phyloP scores from a whole-genome alignment of 2,113 vertebrate genomes.

The Charadrius vociferus region DNA sequence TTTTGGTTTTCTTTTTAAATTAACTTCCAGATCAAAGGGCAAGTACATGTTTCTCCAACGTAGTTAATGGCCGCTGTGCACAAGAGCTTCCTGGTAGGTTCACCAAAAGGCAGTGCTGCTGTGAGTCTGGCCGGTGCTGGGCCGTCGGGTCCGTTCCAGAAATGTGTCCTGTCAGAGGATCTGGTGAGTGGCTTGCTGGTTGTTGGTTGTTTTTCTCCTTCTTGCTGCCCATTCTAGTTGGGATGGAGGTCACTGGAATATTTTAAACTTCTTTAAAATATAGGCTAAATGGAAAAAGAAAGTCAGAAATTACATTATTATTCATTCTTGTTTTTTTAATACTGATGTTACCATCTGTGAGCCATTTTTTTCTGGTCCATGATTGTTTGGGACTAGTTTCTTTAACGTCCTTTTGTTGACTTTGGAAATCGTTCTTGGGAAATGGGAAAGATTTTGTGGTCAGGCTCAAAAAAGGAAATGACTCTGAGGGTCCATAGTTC shows the following conservation, averaged over 20 bases:
- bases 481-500: not conserved
- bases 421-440: not conserved
- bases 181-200: slow-evolving; percentile 79
- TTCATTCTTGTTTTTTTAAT: not conserved
- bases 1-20: not conserved
- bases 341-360: not conserved
- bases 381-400: not conserved
- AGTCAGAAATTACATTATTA: not conserved
- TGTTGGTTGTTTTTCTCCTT: not conserved
- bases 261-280: not conserved
- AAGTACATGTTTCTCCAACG: slow-evolving; percentile 86
- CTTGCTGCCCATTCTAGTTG: not conserved
- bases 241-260: not conserved
- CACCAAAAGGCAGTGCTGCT: slow-evolving; percentile 93
- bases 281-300: not conserved
- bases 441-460: slow-evolving; percentile 17
- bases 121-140: slow-evolving; percentile 93
- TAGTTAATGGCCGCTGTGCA: slow-evolving; percentile 87
- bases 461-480: not conserved
- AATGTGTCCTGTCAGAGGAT: slow-evolving; percentile 90
- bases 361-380: not conserved
- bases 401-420: not conserved
- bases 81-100: slow-evolving; percentile 85
- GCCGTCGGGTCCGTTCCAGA: slow-evolving; percentile 84
- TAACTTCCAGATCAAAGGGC: slow-evolving; percentile 84